phyloP scores from a whole-genome alignment of 2,113 vertebrate species.

The Trogon surrucura region DNA sequence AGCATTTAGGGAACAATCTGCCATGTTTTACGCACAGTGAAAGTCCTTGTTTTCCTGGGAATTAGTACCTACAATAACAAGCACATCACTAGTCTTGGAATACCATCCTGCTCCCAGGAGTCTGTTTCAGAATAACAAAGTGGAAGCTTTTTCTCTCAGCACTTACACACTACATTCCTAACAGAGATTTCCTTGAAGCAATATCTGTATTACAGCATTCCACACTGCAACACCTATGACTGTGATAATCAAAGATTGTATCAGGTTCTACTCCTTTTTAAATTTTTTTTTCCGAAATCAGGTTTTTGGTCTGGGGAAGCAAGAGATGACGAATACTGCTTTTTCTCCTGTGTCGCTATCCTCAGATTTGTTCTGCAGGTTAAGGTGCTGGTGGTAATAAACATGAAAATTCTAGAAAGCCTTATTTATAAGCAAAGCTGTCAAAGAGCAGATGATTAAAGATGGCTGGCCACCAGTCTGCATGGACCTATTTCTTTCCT shows the following conservation, averaged over 20 bases:
- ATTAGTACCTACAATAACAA: background rate
- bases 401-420: too few species aligned
- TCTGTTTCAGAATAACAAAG: background rate
- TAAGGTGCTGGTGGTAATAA: background rate
- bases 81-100: background rate
- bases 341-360: background rate
- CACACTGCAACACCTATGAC: background rate
- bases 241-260: background rate
- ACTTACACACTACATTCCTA: background rate
- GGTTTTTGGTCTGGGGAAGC: background rate
- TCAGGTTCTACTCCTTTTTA: background rate
- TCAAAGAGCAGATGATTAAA: too few species aligned
- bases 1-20: background rate
- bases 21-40: background rate
- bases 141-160: background rate
- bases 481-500: background rate
- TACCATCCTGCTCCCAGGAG: background rate
- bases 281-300: fast-evolving
- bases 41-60: background rate
- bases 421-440: too few species aligned
- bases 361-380: background rate
- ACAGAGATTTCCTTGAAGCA: background rate
- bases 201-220: background rate
- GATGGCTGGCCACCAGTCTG: too few species aligned
- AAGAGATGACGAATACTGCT: background rate